Base-by-base conservation (phyloP, 2,113 vertebrate species). In the Triplophysa dalaica region DNA sequence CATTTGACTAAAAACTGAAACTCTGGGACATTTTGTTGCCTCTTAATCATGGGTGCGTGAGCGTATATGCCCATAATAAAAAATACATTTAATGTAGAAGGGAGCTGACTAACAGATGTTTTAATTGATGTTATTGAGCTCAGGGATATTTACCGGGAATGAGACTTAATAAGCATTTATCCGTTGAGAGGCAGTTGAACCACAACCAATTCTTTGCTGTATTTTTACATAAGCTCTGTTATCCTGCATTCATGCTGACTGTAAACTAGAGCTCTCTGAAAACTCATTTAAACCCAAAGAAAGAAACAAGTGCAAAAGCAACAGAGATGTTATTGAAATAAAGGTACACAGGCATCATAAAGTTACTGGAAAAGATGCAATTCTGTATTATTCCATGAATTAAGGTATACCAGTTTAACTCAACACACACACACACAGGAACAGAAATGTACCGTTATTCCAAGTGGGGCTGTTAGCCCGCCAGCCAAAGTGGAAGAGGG, bases 121-220 rank as follows among this genome's bases (percentile, higher is more conserved):
- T 73, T 60, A 58, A 60, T 22, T 58, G 54, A 41, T 5, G 1
- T 60, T 73, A 60, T 52, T 73, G 54, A 73, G 54, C 8, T 60
- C 1, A 73, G n/a, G 33, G 33, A 60, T 58, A 29, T 14, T 3
- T 24, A 73, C 33, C 58, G 4, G n/a, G 38, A 3, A 10, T 29
- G 14, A 41, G 17, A 70, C 50, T 56, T 38, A 41, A 73, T 38
- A 8, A 73, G 33, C 19, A 60, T 65, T 73, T 65, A 70, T 79
- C 81, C 85, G 85, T 87, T 89, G 83, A 88, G 73, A 75, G 19
- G 14, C 60, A 19, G n/a, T 58, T 33, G 3, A 26, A 56, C 3
- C 50, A 33, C 29, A 60, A 22, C 33, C 54, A 43, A 22, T 22
- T 73, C 54, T n/a, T 21, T 8, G 54, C 54, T 9, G 19, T 9